Conservation (phyloP, 2,888 invertebrate genomes). For the Synergus itoensis region DNA sequence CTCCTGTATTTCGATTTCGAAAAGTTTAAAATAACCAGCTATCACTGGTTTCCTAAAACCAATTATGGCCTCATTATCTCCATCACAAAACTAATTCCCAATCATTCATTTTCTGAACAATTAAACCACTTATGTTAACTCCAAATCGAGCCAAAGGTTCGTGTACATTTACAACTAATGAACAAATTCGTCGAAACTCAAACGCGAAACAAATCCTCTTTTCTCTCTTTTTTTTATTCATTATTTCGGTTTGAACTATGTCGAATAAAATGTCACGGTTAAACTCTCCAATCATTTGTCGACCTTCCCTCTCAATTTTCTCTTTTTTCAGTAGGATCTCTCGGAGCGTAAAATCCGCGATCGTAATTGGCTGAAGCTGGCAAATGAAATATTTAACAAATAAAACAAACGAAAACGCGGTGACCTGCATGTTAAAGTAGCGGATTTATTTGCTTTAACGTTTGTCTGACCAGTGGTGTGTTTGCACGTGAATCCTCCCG, state of each 20-base stretch:
- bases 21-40: background rate
- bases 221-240: background rate
- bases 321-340: conserved; percentile 57
- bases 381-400: conserved; percentile 78
- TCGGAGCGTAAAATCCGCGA: conserved; percentile 38
- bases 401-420: conserved; percentile 76
- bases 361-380: conserved; percentile 74
- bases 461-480: conserved; percentile 68
- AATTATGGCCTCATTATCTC: background rate
- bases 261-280: background rate
- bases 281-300: conserved; percentile 22
- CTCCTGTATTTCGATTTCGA: background rate
- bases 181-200: background rate
- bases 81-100: background rate
- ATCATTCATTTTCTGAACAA: background rate
- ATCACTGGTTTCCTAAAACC: background rate
- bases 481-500: conserved; percentile 54
- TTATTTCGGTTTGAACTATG: background rate
- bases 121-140: background rate
- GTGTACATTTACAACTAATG: conserved; percentile 19
- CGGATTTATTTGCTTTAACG: conserved; percentile 74
- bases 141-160: background rate
- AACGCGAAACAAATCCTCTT: background rate
- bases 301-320: conserved; percentile 17
- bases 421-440: conserved; percentile 78